A percentile compares a stretch with the other conserved stretches of the same genome.
phyloP scores from a whole-genome alignment of 1,140 invertebrate genomes.

The Lepidurus couesii region DNA sequence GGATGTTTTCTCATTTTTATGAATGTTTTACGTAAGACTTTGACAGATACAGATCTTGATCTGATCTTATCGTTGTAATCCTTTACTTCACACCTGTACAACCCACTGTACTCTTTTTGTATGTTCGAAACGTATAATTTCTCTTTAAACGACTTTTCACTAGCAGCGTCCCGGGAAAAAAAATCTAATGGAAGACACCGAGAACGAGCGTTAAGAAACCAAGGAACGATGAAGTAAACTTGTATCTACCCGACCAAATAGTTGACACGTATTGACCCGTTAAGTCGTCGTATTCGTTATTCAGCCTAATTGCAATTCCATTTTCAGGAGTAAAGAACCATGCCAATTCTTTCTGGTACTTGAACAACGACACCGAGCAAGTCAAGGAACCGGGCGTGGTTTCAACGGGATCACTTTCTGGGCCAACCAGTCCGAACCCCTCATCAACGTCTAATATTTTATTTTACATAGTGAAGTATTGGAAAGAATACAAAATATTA shows the following conservation, averaged over 20 bases:
- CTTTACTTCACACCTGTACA: no score
- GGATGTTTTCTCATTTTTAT: neutral
- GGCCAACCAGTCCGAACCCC: neutral
- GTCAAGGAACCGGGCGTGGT: neutral
- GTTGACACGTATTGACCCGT: no score
- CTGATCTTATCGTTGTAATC: neutral
- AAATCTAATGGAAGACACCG: no score
- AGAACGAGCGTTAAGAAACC: neutral
- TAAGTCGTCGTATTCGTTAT: neutral
- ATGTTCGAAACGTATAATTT: neutral
- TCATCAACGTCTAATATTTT: neutral
- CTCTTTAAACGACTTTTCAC: slow-evolving; percentile 24
- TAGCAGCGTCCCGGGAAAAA: neutral
- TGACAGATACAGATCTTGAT: neutral
- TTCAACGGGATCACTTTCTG: neutral
- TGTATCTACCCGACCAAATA: neutral
- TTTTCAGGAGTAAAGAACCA: neutral
- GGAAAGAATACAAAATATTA: neutral
- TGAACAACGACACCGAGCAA: neutral
- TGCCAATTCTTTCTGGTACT: neutral
- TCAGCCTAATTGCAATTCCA: neutral
- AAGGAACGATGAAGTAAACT: neutral
- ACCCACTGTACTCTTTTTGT: no score
- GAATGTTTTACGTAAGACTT: neutral
- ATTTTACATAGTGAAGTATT: neutral